Evolutionary conservation across 1,140 invertebrate genomes (phyloP).

Genomic region (Drosophila varians): DNA sequence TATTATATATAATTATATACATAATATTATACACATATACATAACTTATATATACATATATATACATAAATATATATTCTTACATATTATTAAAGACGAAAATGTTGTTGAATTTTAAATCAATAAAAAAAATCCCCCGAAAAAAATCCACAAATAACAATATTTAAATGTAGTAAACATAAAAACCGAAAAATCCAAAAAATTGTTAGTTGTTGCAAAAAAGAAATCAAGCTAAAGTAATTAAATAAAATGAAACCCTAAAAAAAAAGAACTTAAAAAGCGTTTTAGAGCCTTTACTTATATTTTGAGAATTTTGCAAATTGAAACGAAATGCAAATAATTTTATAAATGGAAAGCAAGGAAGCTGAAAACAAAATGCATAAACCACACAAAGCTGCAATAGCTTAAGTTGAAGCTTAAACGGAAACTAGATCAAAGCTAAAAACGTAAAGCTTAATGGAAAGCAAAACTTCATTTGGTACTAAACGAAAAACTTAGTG

Average conservation of each 20-base stretch:
- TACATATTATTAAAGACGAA: slow-evolving; percentile 71
- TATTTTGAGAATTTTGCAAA: slow-evolving; percentile 80
- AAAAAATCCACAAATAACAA: slow-evolving; percentile 40
- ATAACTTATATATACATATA: slow-evolving; percentile 62
- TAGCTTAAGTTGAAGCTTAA: slow-evolving; percentile 43
- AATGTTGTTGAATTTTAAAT: slow-evolving; percentile 81
- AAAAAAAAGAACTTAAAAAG: slow-evolving; percentile 53
- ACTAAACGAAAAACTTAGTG: slow-evolving; percentile 33
- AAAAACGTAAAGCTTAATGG: slow-evolving; percentile 42
- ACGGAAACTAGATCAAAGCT: slow-evolving; percentile 42
- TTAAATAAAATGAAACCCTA: slow-evolving; percentile 41
- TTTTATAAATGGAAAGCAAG: slow-evolving; percentile 64
- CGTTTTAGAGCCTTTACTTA: slow-evolving; percentile 81
- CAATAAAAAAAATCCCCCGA: slow-evolving; percentile 53
- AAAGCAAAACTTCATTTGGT: slow-evolving; percentile 23
- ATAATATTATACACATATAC: slow-evolving; percentile 70
- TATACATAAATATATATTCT: slow-evolving; percentile 64
- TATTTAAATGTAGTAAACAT: slow-evolving; percentile 54
- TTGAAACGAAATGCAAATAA: slow-evolving; percentile 72
- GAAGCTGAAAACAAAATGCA: slow-evolving; percentile 35
- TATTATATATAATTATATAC: slow-evolving; percentile 62
- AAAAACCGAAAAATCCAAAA: slow-evolving; percentile 45
- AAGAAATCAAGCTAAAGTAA: slow-evolving; percentile 55
- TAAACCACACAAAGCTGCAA: slow-evolving; percentile 47
- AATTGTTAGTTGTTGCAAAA: slow-evolving; percentile 81